Evolutionary conservation across 2,113 vertebrate species (phyloP).

Genomic region (Propithecus coquereli): DNA sequence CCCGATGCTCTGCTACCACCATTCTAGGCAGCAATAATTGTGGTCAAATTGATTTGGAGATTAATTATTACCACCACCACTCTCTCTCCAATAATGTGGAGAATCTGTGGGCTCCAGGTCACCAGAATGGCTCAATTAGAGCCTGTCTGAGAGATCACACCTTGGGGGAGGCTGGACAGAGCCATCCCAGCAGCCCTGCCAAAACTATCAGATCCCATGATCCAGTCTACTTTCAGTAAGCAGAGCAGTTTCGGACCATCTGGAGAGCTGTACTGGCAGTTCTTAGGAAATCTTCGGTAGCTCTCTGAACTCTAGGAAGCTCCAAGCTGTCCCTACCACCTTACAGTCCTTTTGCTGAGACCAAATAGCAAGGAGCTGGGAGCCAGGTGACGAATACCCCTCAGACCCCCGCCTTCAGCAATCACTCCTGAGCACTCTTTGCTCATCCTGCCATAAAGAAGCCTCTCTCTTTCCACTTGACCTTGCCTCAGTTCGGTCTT

Average conservation of each 20-base stretch:
- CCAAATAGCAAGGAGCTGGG: not conserved
- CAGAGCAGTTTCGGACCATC: not conserved
- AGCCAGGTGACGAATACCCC: not conserved
- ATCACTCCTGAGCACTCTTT: not conserved
- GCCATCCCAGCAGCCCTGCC: not conserved
- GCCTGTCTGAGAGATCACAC: not conserved
- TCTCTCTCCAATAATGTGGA: not conserved
- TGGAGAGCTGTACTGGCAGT: not conserved
- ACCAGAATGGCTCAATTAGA: not conserved
- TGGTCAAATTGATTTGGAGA: not conserved
- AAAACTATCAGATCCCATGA: not conserved
- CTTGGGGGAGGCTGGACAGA: not conserved
- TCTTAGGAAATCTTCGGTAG: not conserved
- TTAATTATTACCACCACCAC: not conserved
- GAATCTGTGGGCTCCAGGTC: not conserved
- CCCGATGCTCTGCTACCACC: not conserved
- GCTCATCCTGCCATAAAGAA: not conserved
- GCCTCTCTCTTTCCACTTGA: not conserved
- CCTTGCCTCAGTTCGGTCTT: not conserved
- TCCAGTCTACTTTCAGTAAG: not conserved
- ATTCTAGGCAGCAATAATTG: not conserved
- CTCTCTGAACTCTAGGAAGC: not conserved
- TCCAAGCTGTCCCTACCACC: not conserved
- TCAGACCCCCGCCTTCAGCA: accelerated
- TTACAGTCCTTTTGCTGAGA: not conserved